Conservation (phyloP, 2,113 vertebrate species). For the Lepisosteus oculatus region DNA sequence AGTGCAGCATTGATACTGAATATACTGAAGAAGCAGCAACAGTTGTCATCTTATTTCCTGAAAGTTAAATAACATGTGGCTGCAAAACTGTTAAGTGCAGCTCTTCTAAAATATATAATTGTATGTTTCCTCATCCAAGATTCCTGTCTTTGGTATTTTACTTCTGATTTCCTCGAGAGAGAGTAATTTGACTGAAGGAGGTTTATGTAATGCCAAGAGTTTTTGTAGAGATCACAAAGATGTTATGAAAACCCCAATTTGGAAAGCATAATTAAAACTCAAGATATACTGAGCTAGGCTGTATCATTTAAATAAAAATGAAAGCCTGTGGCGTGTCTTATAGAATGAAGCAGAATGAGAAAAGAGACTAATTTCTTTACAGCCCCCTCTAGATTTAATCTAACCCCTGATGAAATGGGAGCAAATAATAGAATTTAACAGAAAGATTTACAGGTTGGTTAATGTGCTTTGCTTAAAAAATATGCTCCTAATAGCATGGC, state of each 20-base stretch:
- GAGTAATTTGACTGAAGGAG: conserved; percentile 18
- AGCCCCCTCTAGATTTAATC: no score
- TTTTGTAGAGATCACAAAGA: conserved; percentile 8
- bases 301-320: not conserved
- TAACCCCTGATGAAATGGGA: no score
- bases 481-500: no score
- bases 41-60: no score
- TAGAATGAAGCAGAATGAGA: not conserved
- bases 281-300: not conserved
- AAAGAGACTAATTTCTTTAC: not conserved
- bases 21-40: no score
- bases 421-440: no score
- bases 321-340: not conserved
- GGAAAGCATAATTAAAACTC: not conserved
- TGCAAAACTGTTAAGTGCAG: not conserved
- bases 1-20: no score
- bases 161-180: conserved; percentile 25
- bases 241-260: conserved; percentile 9
- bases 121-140: not conserved
- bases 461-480: no score
- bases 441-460: no score
- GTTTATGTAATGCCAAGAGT: conserved; percentile 19
- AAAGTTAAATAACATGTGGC: not conserved
- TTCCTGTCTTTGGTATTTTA: conserved; percentile 11
- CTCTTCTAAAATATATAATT: not conserved